Evolutionary conservation across 2,113 vertebrate species (phyloP), one percentile per base, ranked within the genome.

Genomic region (Psilopogon haemacephalus): DNA sequence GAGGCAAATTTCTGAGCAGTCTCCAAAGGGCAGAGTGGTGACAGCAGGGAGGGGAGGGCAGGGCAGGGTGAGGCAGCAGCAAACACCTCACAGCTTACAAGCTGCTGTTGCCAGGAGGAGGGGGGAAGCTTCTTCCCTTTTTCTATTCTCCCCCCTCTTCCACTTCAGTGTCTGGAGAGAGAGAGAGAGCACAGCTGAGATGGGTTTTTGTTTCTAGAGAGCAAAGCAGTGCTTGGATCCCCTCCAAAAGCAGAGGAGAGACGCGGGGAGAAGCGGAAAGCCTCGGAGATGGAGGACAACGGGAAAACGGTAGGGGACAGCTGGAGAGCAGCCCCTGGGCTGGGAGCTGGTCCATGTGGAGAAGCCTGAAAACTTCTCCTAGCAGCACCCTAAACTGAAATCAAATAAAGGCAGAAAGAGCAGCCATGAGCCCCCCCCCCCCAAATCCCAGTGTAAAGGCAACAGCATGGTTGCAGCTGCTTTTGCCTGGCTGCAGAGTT

Each of bases 201-300:
- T 5, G 26, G 6, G 4, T 13, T 32, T 77, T 26, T 93, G 18
- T 85, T 88, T 83, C 32, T 19, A 97, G 97, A 92, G 21, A 95
- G 38, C 72, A 96, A 94, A 94, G 58, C 48, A 44, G 9, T 58
- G 37, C 4, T 6, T 56, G 96, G 8, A 92, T 46, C 94, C 55
- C 90, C 98, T 74, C 42, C 56, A 12, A 98, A 98, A 84, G 62
- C 95, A 0, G 93, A 98, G 91, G 96, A 98, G 81, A 97, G 37
- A 78, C 97, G 80, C 48, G 97, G 96, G 30, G 89, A 96, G 81
- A 98, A 98, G 73, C 96, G 98, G 58, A 98, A 98, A 96, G 93
- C 95, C 4, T 94, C 48, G 0, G 95, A 86, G 96, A 85, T 92
- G 8, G 95, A 97, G 3, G 97, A 95, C 35, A 86, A 92, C 0